Evolutionary conservation across 2,888 invertebrate species (phyloP), one percentile per base, ranked within the genome.

Genomic region (Harpagoxenus sublaevis): DNA sequence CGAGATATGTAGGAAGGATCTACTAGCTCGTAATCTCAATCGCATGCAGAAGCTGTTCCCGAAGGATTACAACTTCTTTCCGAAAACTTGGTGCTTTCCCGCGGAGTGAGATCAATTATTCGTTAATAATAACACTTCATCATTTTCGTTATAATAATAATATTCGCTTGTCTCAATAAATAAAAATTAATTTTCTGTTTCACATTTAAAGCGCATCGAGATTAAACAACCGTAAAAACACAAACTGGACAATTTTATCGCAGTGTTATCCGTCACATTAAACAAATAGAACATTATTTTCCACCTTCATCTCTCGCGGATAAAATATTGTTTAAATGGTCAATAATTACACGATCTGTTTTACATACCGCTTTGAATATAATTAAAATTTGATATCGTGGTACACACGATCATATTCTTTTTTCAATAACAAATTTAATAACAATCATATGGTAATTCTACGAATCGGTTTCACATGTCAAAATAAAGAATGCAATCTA

Each of bases 41-140:
- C 96, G 98, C 89, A 98, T 99, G 98, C 96, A 97, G 86, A 97
- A 98, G 95, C 95, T 98, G 82, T 99, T 98, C 95, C 98, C 98
- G 0, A 97, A 97, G 91, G 98, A 99, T 88, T 99, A 98, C 94
- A 98, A 97, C 93, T 98, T 99, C 94, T 99, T 98, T 94, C 99
- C 99, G 0, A 98, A 98, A 95, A 98, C 98, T 10, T 99, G 99
- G 98, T 98, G 98, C 95, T 96, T 99, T 89, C 99, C 99, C 42
- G 97, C 98, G 31, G 98, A 98, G 98, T 98, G 95, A 96, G 97
- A 62, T 9, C 12, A 18, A 31, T 65, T 18, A 4, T 42, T 28
- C 23, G 12, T 42, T 28, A 23, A 57, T 35, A 53, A 53, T 23
- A 42, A 35, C 31, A 60, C 12, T n/a, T 23, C 9, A 39, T n/a